phyloP scores from a whole-genome alignment of 2,113 vertebrate genomes.

The Halichoeres trimaculatus region DNA sequence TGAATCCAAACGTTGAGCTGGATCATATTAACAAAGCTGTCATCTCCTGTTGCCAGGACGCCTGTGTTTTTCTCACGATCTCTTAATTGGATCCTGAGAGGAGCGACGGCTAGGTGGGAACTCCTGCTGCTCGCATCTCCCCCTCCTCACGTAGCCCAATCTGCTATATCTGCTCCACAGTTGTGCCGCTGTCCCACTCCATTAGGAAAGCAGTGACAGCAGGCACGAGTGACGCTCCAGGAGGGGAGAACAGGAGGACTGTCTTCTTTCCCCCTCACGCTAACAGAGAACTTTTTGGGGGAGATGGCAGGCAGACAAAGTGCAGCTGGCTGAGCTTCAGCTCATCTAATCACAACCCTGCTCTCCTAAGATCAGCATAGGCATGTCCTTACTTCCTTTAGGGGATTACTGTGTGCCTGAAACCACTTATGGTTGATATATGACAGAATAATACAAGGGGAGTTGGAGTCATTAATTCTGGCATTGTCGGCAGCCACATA shows the following conservation, averaged over 20 bases:
- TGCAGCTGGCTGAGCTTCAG: conserved; percentile 49
- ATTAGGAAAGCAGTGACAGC: conserved; percentile 48
- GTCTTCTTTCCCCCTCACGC: conserved; percentile 27
- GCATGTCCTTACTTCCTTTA: conserved; percentile 44
- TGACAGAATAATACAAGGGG: conserved; percentile 61
- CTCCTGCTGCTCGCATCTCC: conserved; percentile 44
- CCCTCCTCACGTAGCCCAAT: conserved; percentile 10
- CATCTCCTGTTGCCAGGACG: conserved; percentile 25
- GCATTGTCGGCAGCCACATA: conserved; percentile 58
- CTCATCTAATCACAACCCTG: conserved; percentile 49
- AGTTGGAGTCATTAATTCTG: conserved; percentile 62
- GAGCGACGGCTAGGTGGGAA: conserved; percentile 44
- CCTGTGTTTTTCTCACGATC: conserved; percentile 24
- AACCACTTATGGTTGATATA: conserved; percentile 63
- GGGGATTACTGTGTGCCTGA: conserved; percentile 31
- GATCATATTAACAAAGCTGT: conserved; percentile 36
- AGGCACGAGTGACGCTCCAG: conserved; percentile 36
- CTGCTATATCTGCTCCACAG: conserved; percentile 28
- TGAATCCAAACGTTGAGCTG: conserved; percentile 26
- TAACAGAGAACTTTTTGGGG: conserved; percentile 25
- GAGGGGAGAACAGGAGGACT: conserved; percentile 27
- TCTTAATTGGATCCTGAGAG: conserved; percentile 59
- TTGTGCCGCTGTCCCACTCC: conserved; percentile 41
- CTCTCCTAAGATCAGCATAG: conserved; percentile 28
- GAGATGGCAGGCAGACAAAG: conserved; percentile 36